Conservation (phyloP, 2,888 invertebrate species). For the Catocala fraxini region DNA sequence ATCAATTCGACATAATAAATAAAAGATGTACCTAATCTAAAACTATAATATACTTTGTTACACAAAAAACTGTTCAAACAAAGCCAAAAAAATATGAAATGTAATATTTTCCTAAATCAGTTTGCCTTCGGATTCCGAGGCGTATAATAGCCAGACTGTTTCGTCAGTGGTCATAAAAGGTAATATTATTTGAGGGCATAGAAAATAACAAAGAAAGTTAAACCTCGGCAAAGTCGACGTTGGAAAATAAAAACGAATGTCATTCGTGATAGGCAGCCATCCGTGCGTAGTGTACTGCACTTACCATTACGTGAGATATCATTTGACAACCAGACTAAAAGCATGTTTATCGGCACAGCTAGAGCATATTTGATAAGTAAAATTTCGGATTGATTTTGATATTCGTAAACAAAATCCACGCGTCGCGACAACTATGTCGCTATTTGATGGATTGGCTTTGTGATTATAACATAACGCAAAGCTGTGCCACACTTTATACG, state of each 20-base stretch:
- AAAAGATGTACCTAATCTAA: neutral
- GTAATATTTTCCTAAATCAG: constrained; percentile 22
- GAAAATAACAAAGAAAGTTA: constrained; percentile 29
- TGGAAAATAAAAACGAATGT: constrained; percentile 22
- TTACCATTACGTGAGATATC: constrained; percentile 41
- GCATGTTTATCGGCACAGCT: constrained; percentile 45
- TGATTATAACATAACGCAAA: constrained; percentile 22
- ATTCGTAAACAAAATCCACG: constrained; percentile 41
- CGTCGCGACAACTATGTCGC: constrained; percentile 26
- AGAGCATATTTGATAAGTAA: constrained; percentile 26
- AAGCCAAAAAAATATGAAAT: neutral
- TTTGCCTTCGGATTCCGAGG: constrained; percentile 17
- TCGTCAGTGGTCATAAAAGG: constrained; percentile 21
- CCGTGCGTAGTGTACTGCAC: constrained; percentile 25
- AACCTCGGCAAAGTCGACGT: constrained; percentile 23
- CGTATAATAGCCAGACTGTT: constrained; percentile 19
- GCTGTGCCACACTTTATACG: constrained; percentile 18
- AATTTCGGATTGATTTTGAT: constrained; percentile 34
- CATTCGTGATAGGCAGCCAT: constrained; percentile 34
- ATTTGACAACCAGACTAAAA: constrained; percentile 50
- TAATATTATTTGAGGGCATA: constrained; percentile 8
- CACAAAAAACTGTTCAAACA: neutral
- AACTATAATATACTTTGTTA: neutral
- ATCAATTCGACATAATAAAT: neutral
- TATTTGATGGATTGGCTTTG: constrained; percentile 44